phyloP scores from a whole-genome alignment of 2,888 invertebrate species.

The Axea sp. region DNA sequence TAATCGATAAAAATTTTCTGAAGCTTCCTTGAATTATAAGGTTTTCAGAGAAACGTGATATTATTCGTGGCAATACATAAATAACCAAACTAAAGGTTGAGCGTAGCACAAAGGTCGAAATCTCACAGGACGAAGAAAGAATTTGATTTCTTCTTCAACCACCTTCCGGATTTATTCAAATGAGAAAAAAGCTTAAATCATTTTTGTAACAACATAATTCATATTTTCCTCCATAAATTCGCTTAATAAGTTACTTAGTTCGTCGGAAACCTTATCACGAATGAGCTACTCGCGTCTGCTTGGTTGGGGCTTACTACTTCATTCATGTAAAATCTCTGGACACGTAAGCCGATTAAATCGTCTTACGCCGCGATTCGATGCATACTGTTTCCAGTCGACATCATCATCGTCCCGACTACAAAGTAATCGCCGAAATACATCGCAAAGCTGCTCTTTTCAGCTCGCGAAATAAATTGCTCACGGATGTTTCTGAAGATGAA shows the following conservation, averaged over 20 bases:
- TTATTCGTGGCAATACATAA: too few species aligned
- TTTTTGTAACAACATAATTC: too few species aligned
- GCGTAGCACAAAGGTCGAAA: too few species aligned
- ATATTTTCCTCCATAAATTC: slow-evolving; percentile 27
- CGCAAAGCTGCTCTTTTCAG: slow-evolving; percentile 40
- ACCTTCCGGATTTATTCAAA: too few species aligned
- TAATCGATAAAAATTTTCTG: too few species aligned
- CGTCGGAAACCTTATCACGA: slow-evolving; percentile 43
- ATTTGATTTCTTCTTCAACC: too few species aligned
- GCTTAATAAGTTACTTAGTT: slow-evolving; percentile 33
- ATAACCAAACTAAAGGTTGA: too few species aligned
- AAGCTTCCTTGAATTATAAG: too few species aligned
- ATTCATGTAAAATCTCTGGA: slow-evolving; percentile 53
- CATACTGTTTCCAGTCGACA: slow-evolving; percentile 59
- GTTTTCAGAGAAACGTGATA: too few species aligned
- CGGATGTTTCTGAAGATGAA: slow-evolving; percentile 47
- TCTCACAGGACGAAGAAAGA: too few species aligned
- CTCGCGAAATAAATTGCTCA: slow-evolving; percentile 40
- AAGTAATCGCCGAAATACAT: slow-evolving; percentile 61
- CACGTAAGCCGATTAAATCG: slow-evolving; percentile 60
- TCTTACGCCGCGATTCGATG: slow-evolving; percentile 54
- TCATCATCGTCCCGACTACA: slow-evolving; percentile 57
- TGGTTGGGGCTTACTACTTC: slow-evolving; percentile 43
- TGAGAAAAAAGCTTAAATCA: too few species aligned
- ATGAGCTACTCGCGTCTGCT: slow-evolving; percentile 19